Evolutionary conservation across 2,888 invertebrate species (phyloP), one percentile per base, ranked within the genome.

Genomic region (Mythimna ferrago): DNA sequence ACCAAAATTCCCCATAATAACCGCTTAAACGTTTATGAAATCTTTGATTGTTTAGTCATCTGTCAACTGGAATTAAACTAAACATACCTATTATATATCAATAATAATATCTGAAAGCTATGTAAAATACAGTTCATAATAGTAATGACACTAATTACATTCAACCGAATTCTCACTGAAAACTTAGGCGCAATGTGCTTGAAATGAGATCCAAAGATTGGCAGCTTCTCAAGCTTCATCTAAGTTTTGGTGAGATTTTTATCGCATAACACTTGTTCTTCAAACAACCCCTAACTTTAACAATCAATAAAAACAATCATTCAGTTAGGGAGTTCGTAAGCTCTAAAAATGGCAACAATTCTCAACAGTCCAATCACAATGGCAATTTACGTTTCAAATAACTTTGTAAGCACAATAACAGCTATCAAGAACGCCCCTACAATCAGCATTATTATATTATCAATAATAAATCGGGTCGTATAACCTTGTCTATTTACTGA

Each of bases 391-490:
- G 6, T 64, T 60, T 66, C 58, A 66, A 73, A 82, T 82, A 51
- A 54, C 82, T 65, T 58, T 80, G 82, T 82, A 82, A 82, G 65
- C 64, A 56, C 51, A 72, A 44, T 62, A 72, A 44, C 56, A 63
- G 35, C 65, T 56, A 62, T 66, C 62, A 71, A 71, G 32, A 61
- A 61, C 57, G 19, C 57, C 64, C 79, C 57, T 48, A 71, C 62
- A 61, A 54, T 66, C 26, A 19, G 57, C 67, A 72, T 65, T 66
- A 56, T 62, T 68, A 72, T n/a, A 77, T 64, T 60, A 79, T 79
- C 57, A 73, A 82, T 82, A 82, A 82, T 73, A 73, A 66, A 79
- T 78, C 26, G n/a, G n/a, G n/a, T 66, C 48, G 21, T 44, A 32
- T 56, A 73, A 66, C 63, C 67, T 71, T 65, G 64, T 56, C 70